These are phyloP conservation scores for Thripadectes ignobilis DNA, from an alignment of 2,797 vertebrate species.

Conservation along the genomic window DNA sequence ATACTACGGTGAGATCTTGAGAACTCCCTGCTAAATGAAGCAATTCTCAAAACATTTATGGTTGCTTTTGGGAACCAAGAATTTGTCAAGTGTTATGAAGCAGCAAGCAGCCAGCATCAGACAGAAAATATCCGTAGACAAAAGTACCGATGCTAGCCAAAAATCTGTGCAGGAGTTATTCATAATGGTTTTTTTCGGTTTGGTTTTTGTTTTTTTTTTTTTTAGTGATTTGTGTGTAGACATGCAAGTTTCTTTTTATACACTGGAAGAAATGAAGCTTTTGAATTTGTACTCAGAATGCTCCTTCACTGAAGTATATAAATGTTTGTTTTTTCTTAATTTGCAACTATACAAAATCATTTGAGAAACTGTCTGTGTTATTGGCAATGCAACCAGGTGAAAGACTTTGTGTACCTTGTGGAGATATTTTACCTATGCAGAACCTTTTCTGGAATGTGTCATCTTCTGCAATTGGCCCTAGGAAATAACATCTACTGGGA, in stretches of 20 bases:
- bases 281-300: conserved; percentile 50
- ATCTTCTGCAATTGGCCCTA: background rate
- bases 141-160: conserved; percentile 46
- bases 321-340: background rate
- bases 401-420: background rate
- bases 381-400: background rate
- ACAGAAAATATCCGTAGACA: conserved; percentile 57
- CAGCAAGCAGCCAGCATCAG: conserved; percentile 47
- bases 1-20: conserved; percentile 12
- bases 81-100: conserved; percentile 71
- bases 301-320: conserved; percentile 28
- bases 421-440: background rate
- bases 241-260: conserved; percentile 32
- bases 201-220: background rate
- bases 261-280: conserved; percentile 13
- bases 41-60: conserved; percentile 65
- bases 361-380: conserved; percentile 2
- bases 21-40: conserved; percentile 65
- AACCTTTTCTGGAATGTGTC: background rate
- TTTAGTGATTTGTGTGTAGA: conserved; percentile 1
- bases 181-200: background rate
- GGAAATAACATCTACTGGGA: background rate
- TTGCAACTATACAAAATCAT: background rate
- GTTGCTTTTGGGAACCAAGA: conserved; percentile 69
- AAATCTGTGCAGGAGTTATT: conserved; percentile 58